Percentiles rank a stretch among this genome's conserved stretches.
These are phyloP conservation scores for Megaceryle torquata DNA, from an alignment of 2,113 vertebrate species.

Conservation along the genomic window DNA sequence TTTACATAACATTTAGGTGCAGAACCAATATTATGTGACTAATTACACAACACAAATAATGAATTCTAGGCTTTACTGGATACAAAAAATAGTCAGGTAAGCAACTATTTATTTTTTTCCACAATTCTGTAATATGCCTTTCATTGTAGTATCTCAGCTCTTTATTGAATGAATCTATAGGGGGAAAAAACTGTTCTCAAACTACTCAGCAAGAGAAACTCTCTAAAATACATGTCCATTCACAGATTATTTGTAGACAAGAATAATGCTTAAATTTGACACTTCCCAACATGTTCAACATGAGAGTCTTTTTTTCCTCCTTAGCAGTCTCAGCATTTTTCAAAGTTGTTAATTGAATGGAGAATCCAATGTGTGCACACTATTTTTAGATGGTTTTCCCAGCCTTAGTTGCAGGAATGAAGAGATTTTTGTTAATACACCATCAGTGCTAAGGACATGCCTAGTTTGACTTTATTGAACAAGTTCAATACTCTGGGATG, in stretches of 20 bases:
- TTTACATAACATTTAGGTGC: neutral
- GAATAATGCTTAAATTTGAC: neutral
- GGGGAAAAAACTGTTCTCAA: neutral
- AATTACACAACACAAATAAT: neutral
- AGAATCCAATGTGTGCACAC: neutral
- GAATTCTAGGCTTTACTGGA: neutral
- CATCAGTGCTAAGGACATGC: neutral
- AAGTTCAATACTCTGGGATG: neutral
- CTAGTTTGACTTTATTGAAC: slow-evolving; percentile 2
- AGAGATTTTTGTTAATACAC: neutral
- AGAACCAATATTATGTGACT: neutral
- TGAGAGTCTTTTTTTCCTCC: neutral
- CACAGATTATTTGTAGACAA: neutral
- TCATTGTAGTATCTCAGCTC: neutral
- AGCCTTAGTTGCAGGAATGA: neutral
- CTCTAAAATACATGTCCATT: neutral
- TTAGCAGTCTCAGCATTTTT: neutral
- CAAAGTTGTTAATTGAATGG: neutral
- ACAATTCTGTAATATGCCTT: neutral
- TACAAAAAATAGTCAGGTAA: neutral
- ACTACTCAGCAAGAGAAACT: neutral
- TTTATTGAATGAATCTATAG: neutral
- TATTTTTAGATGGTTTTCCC: neutral
- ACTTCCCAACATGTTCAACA: neutral
- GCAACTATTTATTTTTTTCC: neutral